These are phyloP conservation scores for Crambe crambe DNA, from an alignment of 37 sponge, comb jelly and placozoan genomes.

Conservation along the genomic window DNA sequence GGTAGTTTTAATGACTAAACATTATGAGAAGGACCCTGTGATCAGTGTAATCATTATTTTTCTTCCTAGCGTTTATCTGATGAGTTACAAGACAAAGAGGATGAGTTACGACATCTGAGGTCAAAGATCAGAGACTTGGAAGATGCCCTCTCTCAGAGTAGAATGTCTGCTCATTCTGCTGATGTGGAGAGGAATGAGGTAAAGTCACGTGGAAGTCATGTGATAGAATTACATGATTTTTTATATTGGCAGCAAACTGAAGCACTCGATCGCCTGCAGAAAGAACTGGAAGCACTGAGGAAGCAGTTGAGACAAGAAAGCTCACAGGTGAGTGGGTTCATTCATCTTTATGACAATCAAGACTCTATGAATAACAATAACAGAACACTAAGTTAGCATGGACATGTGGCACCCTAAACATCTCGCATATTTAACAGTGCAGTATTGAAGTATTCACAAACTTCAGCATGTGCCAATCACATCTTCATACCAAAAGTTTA, in stretches of 20 bases:
- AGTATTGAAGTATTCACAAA: too few species aligned
- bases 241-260: constrained; percentile 19
- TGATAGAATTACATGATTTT: background rate
- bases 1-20: constrained; percentile 2
- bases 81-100: background rate
- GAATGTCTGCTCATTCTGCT: constrained; percentile 13
- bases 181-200: constrained; percentile 36
- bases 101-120: constrained; percentile 28
- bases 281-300: constrained; percentile 38
- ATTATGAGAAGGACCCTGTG: background rate
- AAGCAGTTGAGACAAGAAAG: constrained; percentile 18
- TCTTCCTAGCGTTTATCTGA: constrained; percentile 8
- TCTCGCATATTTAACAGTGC: too few species aligned
- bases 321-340: too few species aligned
- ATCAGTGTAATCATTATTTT: background rate
- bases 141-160: constrained; percentile 28
- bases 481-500: too few species aligned
- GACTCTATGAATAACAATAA: too few species aligned
- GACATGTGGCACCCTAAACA: too few species aligned
- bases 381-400: too few species aligned
- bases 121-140: constrained; percentile 39
- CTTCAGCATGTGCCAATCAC: too few species aligned
- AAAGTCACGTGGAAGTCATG: background rate
- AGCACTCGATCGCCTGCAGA: constrained; percentile 7
- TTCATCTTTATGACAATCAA: too few species aligned